phyloP scores from a whole-genome alignment of 2,113 vertebrate genomes.

The Tenrec ecaudatus region DNA sequence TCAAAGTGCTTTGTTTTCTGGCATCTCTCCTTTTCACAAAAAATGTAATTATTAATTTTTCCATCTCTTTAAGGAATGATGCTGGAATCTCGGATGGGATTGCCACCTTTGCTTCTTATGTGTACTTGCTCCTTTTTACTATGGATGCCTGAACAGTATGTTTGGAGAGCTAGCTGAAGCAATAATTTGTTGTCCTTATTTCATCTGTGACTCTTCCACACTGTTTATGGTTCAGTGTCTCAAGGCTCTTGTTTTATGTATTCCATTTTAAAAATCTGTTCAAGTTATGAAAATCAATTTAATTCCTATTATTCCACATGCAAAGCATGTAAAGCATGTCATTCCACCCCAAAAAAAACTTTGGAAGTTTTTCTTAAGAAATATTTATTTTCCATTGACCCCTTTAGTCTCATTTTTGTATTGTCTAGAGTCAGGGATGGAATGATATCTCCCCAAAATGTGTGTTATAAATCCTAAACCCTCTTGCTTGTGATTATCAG shows the following conservation, averaged over 20 bases:
- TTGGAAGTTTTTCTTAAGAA: not conserved
- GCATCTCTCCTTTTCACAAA: too few species aligned
- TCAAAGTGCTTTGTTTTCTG: too few species aligned
- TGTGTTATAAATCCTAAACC: not conserved
- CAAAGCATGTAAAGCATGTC: too few species aligned
- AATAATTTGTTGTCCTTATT: not conserved
- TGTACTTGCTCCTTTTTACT: not conserved
- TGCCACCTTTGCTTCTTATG: not conserved
- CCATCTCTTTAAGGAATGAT: too few species aligned
- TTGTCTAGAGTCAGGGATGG: not conserved
- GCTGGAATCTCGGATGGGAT: too few species aligned
- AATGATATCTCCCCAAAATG: not conserved
- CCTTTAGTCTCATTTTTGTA: constrained; percentile 24
- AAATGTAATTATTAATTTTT: too few species aligned
- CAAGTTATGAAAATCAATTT: not conserved
- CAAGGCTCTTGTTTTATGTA: not conserved
- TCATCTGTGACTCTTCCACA: not conserved
- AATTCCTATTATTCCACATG: not conserved
- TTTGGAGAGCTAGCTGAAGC: not conserved
- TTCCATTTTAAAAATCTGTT: not conserved
- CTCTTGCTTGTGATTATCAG: not conserved
- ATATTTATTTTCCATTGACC: not conserved
- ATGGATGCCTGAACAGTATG: not conserved
- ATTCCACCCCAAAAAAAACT: not conserved
- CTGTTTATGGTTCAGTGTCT: not conserved